Base-by-base conservation (phyloP, 2,797 vertebrate species). In the Mormyrus proboscirostris region DNA sequence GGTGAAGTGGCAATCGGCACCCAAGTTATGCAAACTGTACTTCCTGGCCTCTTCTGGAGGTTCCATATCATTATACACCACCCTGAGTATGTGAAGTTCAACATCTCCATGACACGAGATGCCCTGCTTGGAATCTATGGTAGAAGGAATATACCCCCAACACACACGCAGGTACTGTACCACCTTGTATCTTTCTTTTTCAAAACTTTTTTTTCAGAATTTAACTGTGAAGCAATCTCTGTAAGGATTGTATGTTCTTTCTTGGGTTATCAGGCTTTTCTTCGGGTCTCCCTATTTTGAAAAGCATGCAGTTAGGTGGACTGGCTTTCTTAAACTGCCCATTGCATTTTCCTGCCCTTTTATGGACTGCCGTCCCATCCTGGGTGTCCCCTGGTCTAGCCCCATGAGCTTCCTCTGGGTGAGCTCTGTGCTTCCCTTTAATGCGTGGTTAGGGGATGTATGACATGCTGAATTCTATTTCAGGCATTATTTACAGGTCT, bases 41-140 rank as follows among this genome's bases (percentile, higher is more conserved):
- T 98, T 0, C 98, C 98, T 0, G 97, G 98, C 85, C 96, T 98
- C 25, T 99, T 99, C 94, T 99, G 98, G 98, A 97, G 98, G 93
- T 99, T 99, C 94, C 97, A 98, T 91, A 97, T 99, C 90, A 97
- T 94, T 59, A 96, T 97, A 49, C 96, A 97, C 92, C 97, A 97
- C 92, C 96, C 97, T 0, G 53, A 97, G 93, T 97, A 97, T 92
- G 94, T 97, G 92, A 97, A 97, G 91, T 97, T 97, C 90, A 97
- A 97, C 90, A 93, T 97, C 92, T 96, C 97, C 0, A 94, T 97
- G 93, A 96, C 96, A 0, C 96, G 96, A 91, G 96, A 97, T 90
- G 97, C 97, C 86, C 93, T 97, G 44, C 94, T 97, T 91, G 97
- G 97, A 57, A 97, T 97, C 94, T 97, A 97, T 88, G 97, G 97